A percentile compares a stretch with the other conserved stretches of the same genome.
phyloP scores from a whole-genome alignment of 2,797 vertebrate genomes.

The Salarias fasciatus region DNA sequence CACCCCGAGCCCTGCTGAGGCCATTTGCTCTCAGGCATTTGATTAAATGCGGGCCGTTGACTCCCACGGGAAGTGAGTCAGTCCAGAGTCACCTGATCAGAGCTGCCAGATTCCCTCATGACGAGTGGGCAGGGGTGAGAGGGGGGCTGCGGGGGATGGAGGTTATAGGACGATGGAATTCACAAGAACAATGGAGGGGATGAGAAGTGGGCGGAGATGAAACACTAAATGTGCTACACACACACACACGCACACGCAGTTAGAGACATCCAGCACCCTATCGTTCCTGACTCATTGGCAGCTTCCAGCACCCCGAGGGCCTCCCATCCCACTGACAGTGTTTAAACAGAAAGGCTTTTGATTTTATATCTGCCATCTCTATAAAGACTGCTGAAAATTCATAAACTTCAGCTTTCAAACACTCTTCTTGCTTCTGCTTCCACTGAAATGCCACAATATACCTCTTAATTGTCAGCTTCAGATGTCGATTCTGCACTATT shows the following conservation, averaged over 20 bases:
- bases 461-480: slow-evolving; percentile 10
- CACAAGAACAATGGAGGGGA: slow-evolving; percentile 46
- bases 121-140: slow-evolving; percentile 21
- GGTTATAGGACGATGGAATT: slow-evolving; percentile 46
- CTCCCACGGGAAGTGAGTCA: slow-evolving; percentile 65
- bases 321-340: slow-evolving; percentile 25
- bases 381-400: slow-evolving; percentile 10
- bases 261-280: slow-evolving; percentile 23
- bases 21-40: slow-evolving; percentile 59
- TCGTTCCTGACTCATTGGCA: slow-evolving; percentile 49
- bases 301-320: slow-evolving; percentile 46
- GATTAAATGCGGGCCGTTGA: slow-evolving; percentile 69
- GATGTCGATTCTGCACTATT: not conserved
- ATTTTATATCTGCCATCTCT: slow-evolving; percentile 21
- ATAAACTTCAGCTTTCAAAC: slow-evolving; percentile 1
- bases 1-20: slow-evolving; percentile 35
- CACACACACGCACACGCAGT: not conserved
- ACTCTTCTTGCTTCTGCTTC: not conserved
- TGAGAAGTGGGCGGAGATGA: slow-evolving; percentile 52
- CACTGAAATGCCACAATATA: not conserved
- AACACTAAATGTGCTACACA: slow-evolving; percentile 49
- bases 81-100: slow-evolving; percentile 62
- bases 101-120: slow-evolving; percentile 53
- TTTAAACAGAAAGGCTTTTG: too few species aligned
- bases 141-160: slow-evolving; percentile 41